These are phyloP conservation scores for Chaetodon trifasciatus DNA, from an alignment of 2,797 vertebrate genomes.

Conservation along the genomic window DNA sequence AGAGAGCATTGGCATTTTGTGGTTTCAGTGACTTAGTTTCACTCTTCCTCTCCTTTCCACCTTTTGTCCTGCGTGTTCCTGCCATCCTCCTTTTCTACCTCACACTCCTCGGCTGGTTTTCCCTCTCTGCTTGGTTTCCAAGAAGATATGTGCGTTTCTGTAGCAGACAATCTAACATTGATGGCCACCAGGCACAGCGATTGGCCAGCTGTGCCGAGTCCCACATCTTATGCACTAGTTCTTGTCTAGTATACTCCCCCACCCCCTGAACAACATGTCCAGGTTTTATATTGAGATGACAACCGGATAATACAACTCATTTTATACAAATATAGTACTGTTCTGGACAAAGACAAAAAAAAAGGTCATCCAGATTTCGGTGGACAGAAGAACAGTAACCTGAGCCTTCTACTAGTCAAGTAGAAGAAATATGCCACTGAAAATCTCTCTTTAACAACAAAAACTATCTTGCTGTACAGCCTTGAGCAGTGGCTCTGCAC, in stretches of 20 bases:
- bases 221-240: not conserved
- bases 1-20: conserved; percentile 64
- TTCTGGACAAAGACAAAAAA: not conserved
- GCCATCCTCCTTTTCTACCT: conserved; percentile 25
- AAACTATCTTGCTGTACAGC: not conserved
- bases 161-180: no score
- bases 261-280: not conserved
- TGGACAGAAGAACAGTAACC: not conserved
- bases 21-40: conserved; percentile 66
- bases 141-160: no score
- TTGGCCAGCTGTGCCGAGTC: no score
- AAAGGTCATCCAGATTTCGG: not conserved
- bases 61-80: conserved; percentile 59
- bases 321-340: not conserved
- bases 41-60: conserved; percentile 68
- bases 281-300: not conserved
- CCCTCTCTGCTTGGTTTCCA: not conserved
- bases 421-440: not conserved
- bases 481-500: not conserved
- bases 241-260: no score
- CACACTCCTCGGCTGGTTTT: conserved; percentile 10
- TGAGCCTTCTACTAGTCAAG: not conserved
- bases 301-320: not conserved
- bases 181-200: not conserved
- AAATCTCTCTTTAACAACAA: not conserved